Evolutionary conservation across 1,140 invertebrate species (phyloP), one percentile per base, ranked within the genome.

Genomic region (Lepidurus packardi): DNA sequence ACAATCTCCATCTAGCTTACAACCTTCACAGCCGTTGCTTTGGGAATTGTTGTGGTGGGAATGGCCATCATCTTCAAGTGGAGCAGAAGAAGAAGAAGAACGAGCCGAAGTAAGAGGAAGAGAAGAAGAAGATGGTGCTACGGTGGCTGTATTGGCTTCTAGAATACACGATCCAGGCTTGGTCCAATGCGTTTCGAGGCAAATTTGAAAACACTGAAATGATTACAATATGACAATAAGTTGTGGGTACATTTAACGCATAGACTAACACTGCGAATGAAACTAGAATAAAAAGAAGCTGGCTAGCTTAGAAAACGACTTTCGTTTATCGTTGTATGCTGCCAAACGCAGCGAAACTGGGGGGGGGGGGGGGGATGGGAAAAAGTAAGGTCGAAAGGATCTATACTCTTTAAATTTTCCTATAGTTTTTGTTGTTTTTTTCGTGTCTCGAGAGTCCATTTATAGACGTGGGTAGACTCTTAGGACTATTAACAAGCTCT

Each of bases 1-100:
- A 65, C 53, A 65, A 65, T 65, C 53, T 65, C 53, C 53, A 21
- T 65, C 53, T 65, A 13, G 8, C 13, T 65, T 13, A 65, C 53
- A 65, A 16, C 53, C 53, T 65, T 65, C 53, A 65, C 53, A 65
- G 8, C 13, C 53, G 21, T 65, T 65, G 53, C 53, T 65, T 65
- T 21, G 53, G 53, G 53, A 65, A 65, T 16, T 65, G 53, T 65
- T 65, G 21, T 65, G 53, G 1, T 21, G 53, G 53, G 53, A 65
- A 65, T 65, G 53, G 21, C n/a, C 53, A 65, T 65, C 53, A 7
- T 65, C 53, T 65, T 65, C 53, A 65, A 65, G 53, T 65, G n/a
- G 7, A 13, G 53, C 53, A 16, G 53, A 65, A 21, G 53, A 65
- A 65, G 53, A 65, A 65, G 21, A 65, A 65, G 53, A 65, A 65